phyloP scores from a whole-genome alignment of 1,140 invertebrate genomes.

The Panagrolaimus sp. region DNA sequence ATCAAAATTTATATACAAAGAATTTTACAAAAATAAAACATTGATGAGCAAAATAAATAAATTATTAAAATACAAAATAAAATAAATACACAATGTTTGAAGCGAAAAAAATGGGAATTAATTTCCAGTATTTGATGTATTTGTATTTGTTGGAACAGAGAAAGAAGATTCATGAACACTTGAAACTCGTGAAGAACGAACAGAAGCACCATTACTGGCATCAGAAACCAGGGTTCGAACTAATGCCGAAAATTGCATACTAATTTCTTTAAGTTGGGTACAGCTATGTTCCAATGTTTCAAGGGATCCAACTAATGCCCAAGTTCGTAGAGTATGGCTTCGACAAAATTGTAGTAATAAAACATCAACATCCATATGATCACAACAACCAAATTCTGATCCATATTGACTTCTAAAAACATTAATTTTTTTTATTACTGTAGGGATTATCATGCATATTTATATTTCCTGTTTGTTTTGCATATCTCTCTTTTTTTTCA shows the following conservation, averaged over 20 bases:
- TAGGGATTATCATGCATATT: neutral
- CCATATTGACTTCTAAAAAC: conserved; percentile 50
- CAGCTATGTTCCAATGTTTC: conserved; percentile 31
- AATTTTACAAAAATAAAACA: no score
- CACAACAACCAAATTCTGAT: conserved; percentile 56
- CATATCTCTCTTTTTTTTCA: no score
- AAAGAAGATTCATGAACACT: conserved; percentile 24
- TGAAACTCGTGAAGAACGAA: conserved; percentile 22
- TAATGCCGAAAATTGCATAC: conserved; percentile 23
- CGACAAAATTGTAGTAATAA: conserved; percentile 55
- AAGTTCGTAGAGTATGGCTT: conserved; percentile 50
- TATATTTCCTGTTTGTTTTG: no score
- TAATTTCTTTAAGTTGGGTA: conserved; percentile 31
- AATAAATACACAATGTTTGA: neutral
- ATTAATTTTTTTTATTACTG: conserved; percentile 1
- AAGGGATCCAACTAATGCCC: conserved; percentile 53
- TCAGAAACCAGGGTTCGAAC: conserved; percentile 23
- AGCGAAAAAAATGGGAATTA: neutral
- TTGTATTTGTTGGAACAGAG: conserved; percentile 14
- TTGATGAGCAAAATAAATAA: no score
- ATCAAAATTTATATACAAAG: no score
- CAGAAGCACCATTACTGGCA: conserved; percentile 6
- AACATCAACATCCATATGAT: conserved; percentile 55
- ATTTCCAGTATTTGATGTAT: neutral
- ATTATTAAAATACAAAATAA: neutral